Evolutionary conservation across 2,797 vertebrate species (phyloP).

Genomic region (Telmatherina bonti): DNA sequence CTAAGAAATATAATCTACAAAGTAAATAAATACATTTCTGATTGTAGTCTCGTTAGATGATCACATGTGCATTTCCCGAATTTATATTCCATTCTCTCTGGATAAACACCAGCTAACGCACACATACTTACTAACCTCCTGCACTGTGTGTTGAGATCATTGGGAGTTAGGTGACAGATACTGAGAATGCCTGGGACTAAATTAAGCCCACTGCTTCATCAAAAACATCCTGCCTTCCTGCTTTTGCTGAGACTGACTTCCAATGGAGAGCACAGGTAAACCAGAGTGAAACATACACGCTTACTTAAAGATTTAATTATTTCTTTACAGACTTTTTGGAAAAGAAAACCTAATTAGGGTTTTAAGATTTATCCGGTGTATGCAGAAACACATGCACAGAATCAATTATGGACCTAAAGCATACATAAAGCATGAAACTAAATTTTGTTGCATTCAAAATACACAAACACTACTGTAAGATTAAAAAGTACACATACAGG

Average conservation of each 20-base stretch:
- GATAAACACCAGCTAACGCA: constrained; percentile 59
- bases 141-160: constrained; percentile 63
- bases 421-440: too few species aligned
- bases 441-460: too few species aligned
- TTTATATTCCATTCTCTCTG: constrained; percentile 56
- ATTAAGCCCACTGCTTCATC: constrained; percentile 86
- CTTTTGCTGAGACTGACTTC: constrained; percentile 75
- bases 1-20: background rate
- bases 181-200: constrained; percentile 86
- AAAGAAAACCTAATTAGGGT: too few species aligned
- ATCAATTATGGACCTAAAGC: too few species aligned
- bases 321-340: too few species aligned
- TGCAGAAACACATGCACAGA: too few species aligned
- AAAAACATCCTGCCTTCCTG: constrained; percentile 88
- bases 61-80: constrained; percentile 58
- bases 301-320: background rate
- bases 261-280: constrained; percentile 72
- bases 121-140: constrained; percentile 53
- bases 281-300: constrained; percentile 24
- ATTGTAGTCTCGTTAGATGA: constrained; percentile 30
- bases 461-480: too few species aligned
- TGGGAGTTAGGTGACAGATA: constrained; percentile 84
- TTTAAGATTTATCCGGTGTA: background rate
- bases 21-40: constrained; percentile 11
- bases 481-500: background rate